Conservation (phyloP, 92 coral and sea anemone genomes). For the Anthopleura xanthogrammica region DNA sequence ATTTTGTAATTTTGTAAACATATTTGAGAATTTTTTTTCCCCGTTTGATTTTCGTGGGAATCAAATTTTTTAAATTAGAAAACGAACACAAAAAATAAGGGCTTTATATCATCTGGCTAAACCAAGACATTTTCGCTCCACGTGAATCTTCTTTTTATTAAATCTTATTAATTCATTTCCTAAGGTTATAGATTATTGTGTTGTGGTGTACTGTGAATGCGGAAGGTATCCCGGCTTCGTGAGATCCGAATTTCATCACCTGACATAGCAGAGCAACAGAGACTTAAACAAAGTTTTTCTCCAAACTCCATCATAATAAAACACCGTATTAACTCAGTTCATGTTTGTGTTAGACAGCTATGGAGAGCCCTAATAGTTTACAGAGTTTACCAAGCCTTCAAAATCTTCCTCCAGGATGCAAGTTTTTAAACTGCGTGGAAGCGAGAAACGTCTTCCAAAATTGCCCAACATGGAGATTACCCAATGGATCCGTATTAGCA, state of each 20-base stretch:
- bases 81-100: neutral
- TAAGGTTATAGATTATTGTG: constrained; percentile 2
- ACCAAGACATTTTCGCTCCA: constrained; percentile 33
- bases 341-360: constrained; percentile 4
- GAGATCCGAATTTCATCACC: neutral
- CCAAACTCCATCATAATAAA: neutral
- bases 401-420: constrained; percentile 85
- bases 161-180: constrained; percentile 30
- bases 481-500: constrained; percentile 77
- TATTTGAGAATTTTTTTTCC: neutral
- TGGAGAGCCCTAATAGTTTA: constrained; percentile 20
- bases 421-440: constrained; percentile 75
- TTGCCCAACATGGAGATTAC: constrained; percentile 74
- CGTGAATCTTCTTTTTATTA: constrained; percentile 26
- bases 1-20: neutral
- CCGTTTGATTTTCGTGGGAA: neutral
- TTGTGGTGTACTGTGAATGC: constrained; percentile 6
- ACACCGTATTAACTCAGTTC: neutral
- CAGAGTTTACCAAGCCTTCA: constrained; percentile 52
- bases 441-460: constrained; percentile 68
- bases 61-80: neutral
- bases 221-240: neutral
- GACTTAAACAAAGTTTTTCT: constrained; percentile 11
- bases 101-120: constrained; percentile 21
- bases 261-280: neutral